These are phyloP conservation scores for Sabellastarte sp. DNA, from an alignment of 2,888 invertebrate genomes.

Conservation along the genomic window DNA sequence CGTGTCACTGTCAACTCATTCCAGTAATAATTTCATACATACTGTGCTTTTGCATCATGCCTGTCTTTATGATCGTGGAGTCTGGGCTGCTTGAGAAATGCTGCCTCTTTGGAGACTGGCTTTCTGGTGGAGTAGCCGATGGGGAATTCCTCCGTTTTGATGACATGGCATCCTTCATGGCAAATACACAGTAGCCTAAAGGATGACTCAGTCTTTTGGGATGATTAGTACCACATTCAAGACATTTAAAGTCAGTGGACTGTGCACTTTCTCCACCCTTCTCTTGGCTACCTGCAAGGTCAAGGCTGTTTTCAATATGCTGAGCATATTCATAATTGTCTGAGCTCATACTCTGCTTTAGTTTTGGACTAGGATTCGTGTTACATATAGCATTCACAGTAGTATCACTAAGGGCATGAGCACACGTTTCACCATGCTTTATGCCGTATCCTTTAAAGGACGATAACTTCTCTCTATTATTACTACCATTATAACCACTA, in stretches of 20 bases:
- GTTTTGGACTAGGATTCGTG: neutral
- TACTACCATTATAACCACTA: neutral
- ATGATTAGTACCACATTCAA: too few relatives aligned
- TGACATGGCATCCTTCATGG: neutral
- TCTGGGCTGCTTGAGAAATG: neutral
- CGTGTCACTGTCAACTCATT: too few relatives aligned
- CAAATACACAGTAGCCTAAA: too few relatives aligned
- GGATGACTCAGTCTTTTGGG: too few relatives aligned
- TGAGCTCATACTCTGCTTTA: neutral
- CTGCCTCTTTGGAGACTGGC: slow-evolving; percentile 8
- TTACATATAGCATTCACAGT: neutral
- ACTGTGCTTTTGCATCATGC: too few relatives aligned
- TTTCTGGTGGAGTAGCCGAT: neutral
- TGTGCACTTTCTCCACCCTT: too few relatives aligned
- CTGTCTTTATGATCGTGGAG: neutral
- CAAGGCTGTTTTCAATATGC: neutral
- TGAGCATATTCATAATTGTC: neutral
- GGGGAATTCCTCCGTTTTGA: slow-evolving; percentile 2
- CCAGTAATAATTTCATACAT: too few relatives aligned
- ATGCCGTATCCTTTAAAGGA: too few relatives aligned
- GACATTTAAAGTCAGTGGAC: too few relatives aligned
- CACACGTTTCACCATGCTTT: too few relatives aligned
- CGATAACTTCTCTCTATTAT: too few relatives aligned
- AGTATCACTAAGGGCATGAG: neutral
- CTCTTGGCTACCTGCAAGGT: neutral